Conservation (phyloP, 2,888 invertebrate genomes). For the Noctua comes region DNA sequence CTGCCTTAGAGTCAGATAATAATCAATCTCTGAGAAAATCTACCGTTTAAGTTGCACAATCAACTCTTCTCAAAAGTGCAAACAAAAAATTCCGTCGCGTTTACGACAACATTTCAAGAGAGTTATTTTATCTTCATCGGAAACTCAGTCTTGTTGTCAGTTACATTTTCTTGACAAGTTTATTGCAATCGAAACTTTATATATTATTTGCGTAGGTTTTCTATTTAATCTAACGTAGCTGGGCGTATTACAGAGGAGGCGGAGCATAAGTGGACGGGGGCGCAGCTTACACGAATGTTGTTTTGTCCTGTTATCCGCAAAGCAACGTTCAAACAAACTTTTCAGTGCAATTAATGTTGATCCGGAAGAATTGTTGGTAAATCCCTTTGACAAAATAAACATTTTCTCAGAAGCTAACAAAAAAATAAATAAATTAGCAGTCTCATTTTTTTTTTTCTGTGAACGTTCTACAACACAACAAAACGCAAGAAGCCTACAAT, state of each 20-base stretch:
- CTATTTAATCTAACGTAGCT: constrained; percentile 4
- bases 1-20: not conserved
- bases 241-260: not conserved
- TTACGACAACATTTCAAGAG: not conserved
- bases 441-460: not conserved
- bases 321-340: not conserved
- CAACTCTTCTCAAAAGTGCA: constrained; percentile 4
- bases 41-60: not conserved
- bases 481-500: not conserved
- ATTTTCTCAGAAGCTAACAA: not conserved
- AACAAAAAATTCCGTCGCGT: not conserved
- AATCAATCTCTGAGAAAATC: not conserved
- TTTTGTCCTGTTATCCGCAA: not conserved
- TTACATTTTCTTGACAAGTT: not conserved
- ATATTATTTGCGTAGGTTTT: not conserved
- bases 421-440: no score
- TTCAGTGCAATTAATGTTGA: constrained; percentile 1
- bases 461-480: not conserved
- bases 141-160: not conserved
- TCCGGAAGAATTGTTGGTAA: not conserved
- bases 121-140: not conserved
- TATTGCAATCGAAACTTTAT: not conserved
- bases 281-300: constrained; percentile 10
- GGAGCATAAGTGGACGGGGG: constrained; percentile 24
- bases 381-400: not conserved